Base-by-base conservation (phyloP, 2,113 vertebrate genomes). In the Nycticorax nycticorax region DNA sequence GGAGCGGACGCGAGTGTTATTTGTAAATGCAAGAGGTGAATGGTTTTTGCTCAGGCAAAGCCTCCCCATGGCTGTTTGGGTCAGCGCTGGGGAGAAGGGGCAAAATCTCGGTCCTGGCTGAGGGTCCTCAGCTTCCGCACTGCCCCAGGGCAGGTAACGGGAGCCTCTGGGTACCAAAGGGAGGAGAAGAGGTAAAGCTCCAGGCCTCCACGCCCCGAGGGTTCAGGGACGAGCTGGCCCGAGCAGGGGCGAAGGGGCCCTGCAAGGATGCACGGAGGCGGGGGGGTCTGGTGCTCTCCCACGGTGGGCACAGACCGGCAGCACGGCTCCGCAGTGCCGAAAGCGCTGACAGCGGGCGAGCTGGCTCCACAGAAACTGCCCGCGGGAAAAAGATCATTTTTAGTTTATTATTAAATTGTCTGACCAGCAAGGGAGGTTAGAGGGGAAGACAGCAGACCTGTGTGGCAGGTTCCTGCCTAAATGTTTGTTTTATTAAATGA, bases 11-110 rank as follows among this genome's bases (percentile, higher is more conserved):
- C 0, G 1, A 24, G 55, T 0, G 4, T 43, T 66, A 8, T 9
- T 2, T 62, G 45, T 14, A 26, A 32, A 57, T 35, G 43, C 62
- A 28, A 9, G 7, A 14, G 11, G 11, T 10, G 60, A 9, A 5
- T 0, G 0, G 71, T 37, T 85, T 43, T 12, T 59, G 48, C 57
- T 39, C 1, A 0, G 1, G 8, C 18, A 5, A 17, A 0, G 0
- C 10, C 28, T 30, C 18, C 21, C 9, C 1, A 0, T 5, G 72
- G 53, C 55, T 9, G 0, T 16, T 59, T 1, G 20, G 68, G 45
- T n/a, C 76, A 4, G 30, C 4, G 50, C n/a, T 4, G 18, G 86
- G 56, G 33, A 73, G 12, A 45, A 24, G 39, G 28, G 57, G 48
- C 2, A 6, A 23, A 32, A 3, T 7, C 41, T 5, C 12, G 30